Evolutionary conservation across 2,113 vertebrate species (phyloP), one percentile per base, ranked within the genome.

Genomic region (Bubo bubo): DNA sequence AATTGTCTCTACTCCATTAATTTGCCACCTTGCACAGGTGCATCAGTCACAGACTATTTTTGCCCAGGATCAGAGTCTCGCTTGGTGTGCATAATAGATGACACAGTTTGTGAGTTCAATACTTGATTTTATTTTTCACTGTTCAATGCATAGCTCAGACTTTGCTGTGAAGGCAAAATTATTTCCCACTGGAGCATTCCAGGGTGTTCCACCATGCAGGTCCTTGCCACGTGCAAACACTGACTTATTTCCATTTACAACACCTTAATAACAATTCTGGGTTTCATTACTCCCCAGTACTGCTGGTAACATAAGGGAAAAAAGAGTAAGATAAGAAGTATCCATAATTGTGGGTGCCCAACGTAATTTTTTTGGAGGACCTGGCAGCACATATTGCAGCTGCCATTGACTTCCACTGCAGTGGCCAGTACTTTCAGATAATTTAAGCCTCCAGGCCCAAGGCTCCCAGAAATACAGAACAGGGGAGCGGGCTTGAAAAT

Each of bases 31-130:
- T 79, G 89, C 84, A 75, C 74, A 93, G 92, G 95, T 97, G 90
- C 95, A 96, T 96, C 92, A 79, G 90, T 94, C 95, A 94, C 66
- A 62, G 70, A 66, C 77, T 92, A 70, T 93, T 97, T 97, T 96
- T 94, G 90, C 8, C 4, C 84, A 70, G 85, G 43, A 88, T 90
- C 28, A 1, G 16, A 76, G 87, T 79, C 77, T 82, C 32, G 41
- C 95, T 91, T 58, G 77, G 70, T 88, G 90, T 0, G 3, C 81
- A 58, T 93, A 96, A 97, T 76, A 76, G 88, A 97, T 95, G 81
- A 86, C 60, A 89, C 80, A 6, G 23, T 93, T 96, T 81, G 83
- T 47, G 89, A 91, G 45, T 76, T 96, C 90, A 88, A 12, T 92
- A 88, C 62, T 75, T 68, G 77, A 75, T 88, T 96, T 96, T 88